Evolutionary conservation across 2,113 vertebrate species (phyloP), one percentile per base, ranked within the genome.

Genomic region (Brachionichthys hirsutus): DNA sequence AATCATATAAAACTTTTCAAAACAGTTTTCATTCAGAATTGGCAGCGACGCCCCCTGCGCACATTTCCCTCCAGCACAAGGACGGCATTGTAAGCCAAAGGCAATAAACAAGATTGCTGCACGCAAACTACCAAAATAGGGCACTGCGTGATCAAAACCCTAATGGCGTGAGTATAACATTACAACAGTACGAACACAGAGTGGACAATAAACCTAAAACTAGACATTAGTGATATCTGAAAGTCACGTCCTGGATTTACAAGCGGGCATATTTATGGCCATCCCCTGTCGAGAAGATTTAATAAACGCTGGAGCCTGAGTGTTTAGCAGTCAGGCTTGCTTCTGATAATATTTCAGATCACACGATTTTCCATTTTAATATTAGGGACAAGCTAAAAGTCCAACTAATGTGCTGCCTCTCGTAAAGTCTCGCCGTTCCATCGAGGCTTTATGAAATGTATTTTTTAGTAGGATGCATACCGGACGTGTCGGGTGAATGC

Each of bases 261-360:
- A 22, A 45, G 9, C 36, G 46, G 20, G 24, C 45, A 77, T 44
- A 75, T 81, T 82, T 66, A 80, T 49, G 12, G 41, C 35, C 19
- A 62, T 38, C 41, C 49, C 0, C 15, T 58, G 56, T 24, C 49
- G 48, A 54, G 14, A 48, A 20, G 50, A 54, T 70, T 73, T 62
- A 67, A 67, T 66, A 42, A 59, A 38, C 38, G 56, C 54, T 53
- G 4, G 57, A 70, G 66, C 64, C 60, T 62, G 18, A 48, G 46
- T 82, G 44, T 72, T 70, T 57, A 70, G 52, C 40, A 70, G 18
- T 47, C 70, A 55, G 17, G n/a, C n/a, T n/a, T n/a, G n/a, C n/a
- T 15, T 64, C 53, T 49, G 4, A 60, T 50, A 56, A 38, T 68
- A 65, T 62, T 66, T 75, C 34, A 65, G 18, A 72, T 48, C 22